Evolutionary conservation across 1,140 invertebrate genomes (phyloP), one percentile per base, ranked within the genome.

Genomic region (Drosophila funebris): DNA sequence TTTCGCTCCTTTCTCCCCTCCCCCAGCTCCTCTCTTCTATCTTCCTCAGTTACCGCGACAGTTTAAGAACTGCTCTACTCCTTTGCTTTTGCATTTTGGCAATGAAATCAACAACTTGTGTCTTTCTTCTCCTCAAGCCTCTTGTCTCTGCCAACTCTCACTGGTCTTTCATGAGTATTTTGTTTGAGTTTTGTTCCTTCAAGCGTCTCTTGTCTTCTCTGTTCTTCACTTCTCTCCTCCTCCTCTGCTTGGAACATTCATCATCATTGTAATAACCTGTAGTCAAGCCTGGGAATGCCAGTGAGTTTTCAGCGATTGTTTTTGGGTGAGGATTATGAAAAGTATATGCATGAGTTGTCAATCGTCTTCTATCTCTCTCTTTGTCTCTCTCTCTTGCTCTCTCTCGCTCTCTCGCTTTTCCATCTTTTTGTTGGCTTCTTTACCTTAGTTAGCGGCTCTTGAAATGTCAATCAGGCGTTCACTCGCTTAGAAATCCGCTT

Each of bases 401-500:
- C 11, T n/a, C 27, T 39, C 41, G 6, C 11, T 22, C 11, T 22
- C 33, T 31, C 37, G 8, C 1, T 52, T 11, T 24, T 0, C 11
- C 0, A 2, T 39, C 20, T 16, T 27, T 24, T 5, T 44, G 18
- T 3, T n/a, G 29, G 18, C 4, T 18, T 7, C 33, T 46, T 13
- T 44, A 18, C 22, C 31, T 39, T 46, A 36, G 27, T n/a, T 13
- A 14, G 39, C 20, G 52, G 43, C 37, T 31, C 64, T 52, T 56
- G 60, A 66, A 82, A 60, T 76, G 73, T 88, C 82, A 88, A 85
- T 87, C 83, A 76, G 53, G 29, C 37, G 68, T 44, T 72, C 75
- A 73, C 18, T 85, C 74, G 82, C 33, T 70, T 70, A 82, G 78
- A 85, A 82, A 85, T 85, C 83, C 82, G 78, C n/a, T 85, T 85